These are phyloP conservation scores for Pantelozetes paolii DNA, from an alignment of 2,888 invertebrate genomes.

Conservation along the genomic window DNA sequence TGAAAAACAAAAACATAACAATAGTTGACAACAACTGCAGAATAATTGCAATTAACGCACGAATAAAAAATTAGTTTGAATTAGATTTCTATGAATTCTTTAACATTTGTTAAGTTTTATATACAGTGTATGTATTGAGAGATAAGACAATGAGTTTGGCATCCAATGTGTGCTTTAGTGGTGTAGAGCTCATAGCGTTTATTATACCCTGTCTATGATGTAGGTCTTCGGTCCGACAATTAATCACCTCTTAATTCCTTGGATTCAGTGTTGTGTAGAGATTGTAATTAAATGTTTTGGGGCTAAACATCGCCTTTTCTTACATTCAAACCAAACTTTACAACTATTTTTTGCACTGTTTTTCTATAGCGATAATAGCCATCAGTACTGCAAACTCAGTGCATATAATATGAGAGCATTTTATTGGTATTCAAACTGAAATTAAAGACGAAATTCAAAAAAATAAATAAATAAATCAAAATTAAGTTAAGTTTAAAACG, in stretches of 20 bases:
- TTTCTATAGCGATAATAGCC: no score
- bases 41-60: slow-evolving; percentile 19
- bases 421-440: no score
- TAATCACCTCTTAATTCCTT: slow-evolving; percentile 33
- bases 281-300: slow-evolving; percentile 33
- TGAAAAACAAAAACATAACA: slow-evolving; percentile 13
- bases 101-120: neutral
- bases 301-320: slow-evolving; percentile 19
- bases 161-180: neutral
- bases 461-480: no score
- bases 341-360: neutral
- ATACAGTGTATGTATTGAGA: neutral
- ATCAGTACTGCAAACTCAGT: no score
- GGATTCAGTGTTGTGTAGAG: slow-evolving; percentile 10
- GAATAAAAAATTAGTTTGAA: slow-evolving; percentile 28
- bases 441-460: no score
- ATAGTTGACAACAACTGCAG: neutral
- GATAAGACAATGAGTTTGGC: neutral
- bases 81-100: slow-evolving; percentile 8
- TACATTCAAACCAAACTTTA: neutral
- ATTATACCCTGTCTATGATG: slow-evolving; percentile 2
- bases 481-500: no score
- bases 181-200: neutral
- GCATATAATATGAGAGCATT: no score
- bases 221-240: slow-evolving; percentile 25